phyloP scores from a whole-genome alignment of 2,113 vertebrate species.

The Plecotus auritus region DNA sequence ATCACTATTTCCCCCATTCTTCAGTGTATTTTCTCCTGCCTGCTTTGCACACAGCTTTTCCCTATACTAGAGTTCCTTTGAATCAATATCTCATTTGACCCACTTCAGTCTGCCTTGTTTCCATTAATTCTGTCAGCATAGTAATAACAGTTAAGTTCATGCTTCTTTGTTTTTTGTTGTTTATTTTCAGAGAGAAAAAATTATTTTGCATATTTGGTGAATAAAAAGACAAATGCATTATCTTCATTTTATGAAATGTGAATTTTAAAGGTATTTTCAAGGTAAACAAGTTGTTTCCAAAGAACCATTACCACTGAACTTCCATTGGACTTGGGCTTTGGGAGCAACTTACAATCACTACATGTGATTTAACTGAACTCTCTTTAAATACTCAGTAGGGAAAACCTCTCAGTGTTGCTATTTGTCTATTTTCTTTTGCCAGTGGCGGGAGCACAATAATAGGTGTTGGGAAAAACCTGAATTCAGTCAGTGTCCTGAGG shows the following conservation, averaged over 20 bases:
- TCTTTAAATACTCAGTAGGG: not conserved
- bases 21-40: not conserved
- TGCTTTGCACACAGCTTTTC: not conserved
- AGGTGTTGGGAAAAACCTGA: conserved; percentile 90
- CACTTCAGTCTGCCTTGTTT: conserved; percentile 48
- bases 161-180: conserved; percentile 27
- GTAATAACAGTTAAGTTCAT: not conserved
- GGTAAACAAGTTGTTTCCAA: not conserved
- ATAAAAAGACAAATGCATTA: conserved; percentile 10
- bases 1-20: not conserved
- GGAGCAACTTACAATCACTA: not conserved
- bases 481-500: conserved; percentile 91
- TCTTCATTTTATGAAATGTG: conserved; percentile 41
- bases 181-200: not conserved
- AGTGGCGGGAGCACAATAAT: conserved; percentile 97
- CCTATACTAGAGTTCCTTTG: not conserved
- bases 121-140: conserved; percentile 17
- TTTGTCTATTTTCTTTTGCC: conserved; percentile 63
- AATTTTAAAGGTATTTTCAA: conserved; percentile 15
- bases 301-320: not conserved
- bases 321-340: not conserved
- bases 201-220: conserved; percentile 24
- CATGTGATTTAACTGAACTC: not conserved
- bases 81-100: not conserved
- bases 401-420: not conserved